Percentiles rank a stretch among this genome's conserved stretches.
Evolutionary conservation across 2,797 vertebrate genomes (phyloP).

Genomic region (Chrysolophus pictus): DNA sequence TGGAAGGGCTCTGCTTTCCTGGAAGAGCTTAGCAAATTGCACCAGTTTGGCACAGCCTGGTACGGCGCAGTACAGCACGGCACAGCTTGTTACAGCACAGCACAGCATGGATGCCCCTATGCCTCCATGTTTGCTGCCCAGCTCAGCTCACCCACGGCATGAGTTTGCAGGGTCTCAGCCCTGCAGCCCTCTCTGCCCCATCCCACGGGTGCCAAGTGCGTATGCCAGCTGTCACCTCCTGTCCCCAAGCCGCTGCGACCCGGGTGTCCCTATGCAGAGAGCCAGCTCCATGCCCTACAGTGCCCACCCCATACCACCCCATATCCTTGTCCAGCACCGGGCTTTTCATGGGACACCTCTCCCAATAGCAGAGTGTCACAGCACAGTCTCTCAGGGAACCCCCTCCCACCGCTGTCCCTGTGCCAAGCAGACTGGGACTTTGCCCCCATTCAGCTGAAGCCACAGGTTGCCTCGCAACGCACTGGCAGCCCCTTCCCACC

Average conservation of each 20-base stretch:
- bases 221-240: not conserved
- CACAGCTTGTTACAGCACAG: not conserved
- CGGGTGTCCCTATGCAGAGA: rapidly evolving
- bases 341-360: not conserved
- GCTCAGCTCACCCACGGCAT: rapidly evolving
- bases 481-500: not conserved
- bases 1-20: not conserved
- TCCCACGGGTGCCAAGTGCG: rapidly evolving
- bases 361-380: not conserved
- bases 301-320: not conserved
- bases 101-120: rapidly evolving
- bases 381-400: rapidly evolving
- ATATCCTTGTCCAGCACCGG: not conserved
- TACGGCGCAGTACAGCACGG: not conserved
- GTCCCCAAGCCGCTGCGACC: too few relatives aligned
- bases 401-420: not conserved
- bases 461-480: not conserved
- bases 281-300: rapidly evolving
- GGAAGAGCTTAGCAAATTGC: not conserved
- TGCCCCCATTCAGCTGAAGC: not conserved
- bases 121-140: not conserved
- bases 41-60: not conserved
- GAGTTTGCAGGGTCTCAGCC: not conserved
- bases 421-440: not conserved
- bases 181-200: not conserved